These are phyloP conservation scores for Drosophila meridiana DNA, from an alignment of 2,888 invertebrate genomes.

Conservation along the genomic window DNA sequence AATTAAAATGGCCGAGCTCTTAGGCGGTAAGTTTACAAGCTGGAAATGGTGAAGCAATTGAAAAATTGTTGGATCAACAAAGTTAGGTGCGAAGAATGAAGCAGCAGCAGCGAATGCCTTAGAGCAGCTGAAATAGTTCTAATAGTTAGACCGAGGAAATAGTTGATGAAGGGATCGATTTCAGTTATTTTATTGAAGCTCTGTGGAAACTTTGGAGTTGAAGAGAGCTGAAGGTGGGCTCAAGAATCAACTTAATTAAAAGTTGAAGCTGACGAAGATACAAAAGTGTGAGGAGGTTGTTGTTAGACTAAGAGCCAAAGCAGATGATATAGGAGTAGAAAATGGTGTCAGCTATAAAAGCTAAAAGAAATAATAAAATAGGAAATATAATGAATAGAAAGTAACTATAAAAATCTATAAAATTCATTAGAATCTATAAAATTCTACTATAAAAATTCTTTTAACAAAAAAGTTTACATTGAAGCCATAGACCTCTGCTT, in stretches of 20 bases:
- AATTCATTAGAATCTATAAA: not conserved
- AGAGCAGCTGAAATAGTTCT: not conserved
- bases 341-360: not conserved
- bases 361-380: not conserved
- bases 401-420: not conserved
- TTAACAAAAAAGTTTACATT: not conserved
- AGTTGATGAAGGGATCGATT: not conserved
- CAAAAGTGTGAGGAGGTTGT: not conserved
- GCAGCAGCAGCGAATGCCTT: not conserved
- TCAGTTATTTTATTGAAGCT: not conserved
- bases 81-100: not conserved
- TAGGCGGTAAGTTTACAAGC: not conserved
- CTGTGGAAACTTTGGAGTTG: not conserved
- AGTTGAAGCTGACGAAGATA: not conserved
- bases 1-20: constrained; percentile 6
- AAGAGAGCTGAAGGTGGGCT: not conserved
- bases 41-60: not conserved
- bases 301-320: not conserved
- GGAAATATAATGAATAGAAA: not conserved
- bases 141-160: not conserved
- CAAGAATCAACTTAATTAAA: not conserved
- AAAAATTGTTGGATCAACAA: constrained; percentile 1
- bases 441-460: no score
- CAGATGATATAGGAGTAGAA: no score
- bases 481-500: not conserved